Evolutionary conservation across 2,888 invertebrate species (phyloP), one percentile per base, ranked within the genome.

Genomic region (Noctua comes): DNA sequence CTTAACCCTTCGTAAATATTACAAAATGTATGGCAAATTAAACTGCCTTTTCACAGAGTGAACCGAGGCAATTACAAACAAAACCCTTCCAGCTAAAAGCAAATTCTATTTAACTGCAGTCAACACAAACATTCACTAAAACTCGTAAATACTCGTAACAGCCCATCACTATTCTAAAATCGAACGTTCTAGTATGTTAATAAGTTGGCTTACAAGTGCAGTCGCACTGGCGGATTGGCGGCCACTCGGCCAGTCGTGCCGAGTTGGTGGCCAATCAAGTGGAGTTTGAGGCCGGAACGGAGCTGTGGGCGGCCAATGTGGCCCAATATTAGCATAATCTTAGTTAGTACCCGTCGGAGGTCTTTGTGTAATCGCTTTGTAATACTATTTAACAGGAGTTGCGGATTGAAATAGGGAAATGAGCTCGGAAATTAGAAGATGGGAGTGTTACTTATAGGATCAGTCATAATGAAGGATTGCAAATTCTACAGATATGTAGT

Each of bases 241-340:
- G 71, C 51, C 64, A 62, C 68, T 71, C 31, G 11, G 74, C 51
- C 64, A 54, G 78, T 71, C 31, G 11, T 43, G n/a, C 31, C 31
- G 31, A 62, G 72, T 48, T 64, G 24, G 70, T 54, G 68, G 64
- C 51, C 73, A 40, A 65, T 59, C 31, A 48, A 27, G 31, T 8
- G 36, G 46, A 59, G 70, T 59, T 65, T 59, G 81, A 24, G 64
- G 77, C 36, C 69, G 48, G 65, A 76, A 36, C 68, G 54, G 6
- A 16, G 69, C 21, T 36, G 21, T 51, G 59, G 18, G 59, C 62
- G 40, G 68, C 68, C 74, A 36, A 72, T 72, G 31, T 36, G 31
- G 24, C n/a, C 11, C 24, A 24, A 18, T 54, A 82, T 86, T 82
- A 84, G 36, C 84, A 84, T 86, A 84, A 76, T 79, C 86, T 79